A percentile compares a stretch with the other conserved stretches of the same genome.
These are phyloP conservation scores for Drosophila mojavensis DNA, from an alignment of 1,140 invertebrate species.

Conservation along the genomic window DNA sequence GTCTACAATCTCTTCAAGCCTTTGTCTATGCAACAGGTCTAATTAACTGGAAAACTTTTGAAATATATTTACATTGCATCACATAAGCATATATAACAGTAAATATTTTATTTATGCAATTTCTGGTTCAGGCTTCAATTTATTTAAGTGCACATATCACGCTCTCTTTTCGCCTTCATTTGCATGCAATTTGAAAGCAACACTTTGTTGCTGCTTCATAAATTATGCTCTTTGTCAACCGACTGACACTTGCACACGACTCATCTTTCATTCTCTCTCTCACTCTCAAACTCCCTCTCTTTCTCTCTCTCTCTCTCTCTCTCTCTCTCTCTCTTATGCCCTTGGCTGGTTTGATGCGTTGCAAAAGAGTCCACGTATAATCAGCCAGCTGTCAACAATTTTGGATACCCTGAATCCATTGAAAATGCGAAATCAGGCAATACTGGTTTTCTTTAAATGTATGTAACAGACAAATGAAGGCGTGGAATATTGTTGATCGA, in stretches of 20 bases:
- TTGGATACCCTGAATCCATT: background rate
- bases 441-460: too few species aligned
- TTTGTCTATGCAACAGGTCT: too few species aligned
- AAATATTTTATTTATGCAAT: too few species aligned
- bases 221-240: constrained; percentile 60
- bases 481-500: too few species aligned
- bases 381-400: constrained; percentile 62
- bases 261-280: background rate
- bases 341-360: constrained; percentile 35
- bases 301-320: constrained; percentile 1
- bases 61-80: too few species aligned
- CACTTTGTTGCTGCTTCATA: constrained; percentile 51
- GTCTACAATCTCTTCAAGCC: background rate
- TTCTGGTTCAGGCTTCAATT: background rate
- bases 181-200: constrained; percentile 61
- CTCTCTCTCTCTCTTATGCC: background rate
- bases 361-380: constrained; percentile 63
- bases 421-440: too few species aligned
- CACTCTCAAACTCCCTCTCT: too few species aligned
- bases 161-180: constrained; percentile 30
- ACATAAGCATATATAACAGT: too few species aligned
- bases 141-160: constrained; percentile 23
- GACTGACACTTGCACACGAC: background rate
- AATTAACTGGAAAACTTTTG: background rate
- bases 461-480: too few species aligned